Evolutionary conservation across 2,797 vertebrate genomes (phyloP), one percentile per base, ranked within the genome.

Genomic region (Chelon labrosus): DNA sequence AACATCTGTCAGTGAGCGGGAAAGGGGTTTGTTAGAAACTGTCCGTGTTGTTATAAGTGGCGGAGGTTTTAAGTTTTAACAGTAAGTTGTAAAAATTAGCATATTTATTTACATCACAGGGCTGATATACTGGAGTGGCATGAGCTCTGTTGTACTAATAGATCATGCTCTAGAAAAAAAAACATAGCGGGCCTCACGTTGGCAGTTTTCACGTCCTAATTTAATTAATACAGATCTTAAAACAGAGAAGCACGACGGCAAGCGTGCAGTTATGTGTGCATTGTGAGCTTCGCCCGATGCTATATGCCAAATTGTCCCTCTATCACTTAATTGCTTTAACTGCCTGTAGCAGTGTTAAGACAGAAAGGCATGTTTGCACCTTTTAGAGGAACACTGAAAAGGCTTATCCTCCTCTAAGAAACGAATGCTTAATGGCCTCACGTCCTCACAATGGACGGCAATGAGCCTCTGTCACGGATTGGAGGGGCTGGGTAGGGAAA

Each of bases 31-130:
- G 66, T 65, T 77, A 75, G 19, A 77, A 76, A 79, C 50, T 59
- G 70, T 64, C 47, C 47, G 13, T 47, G 71, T 63, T 65, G 37
- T 60, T 67, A 49, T 41, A 67, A 38, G 47, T 66, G 69, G 65
- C 55, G 39, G 73, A 62, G 25, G 52, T 22, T 74, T 10, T 10
- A 60, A 77, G 65, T 59, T 64, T 42, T 55, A 59, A 79, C 64
- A 55, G 58, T 39, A 59, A 55, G 51, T 75, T 71, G 64, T 53
- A 77, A 81, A 86, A 85, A 83, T 75, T 5, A 74, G 68, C 59
- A 58, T 84, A 90, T 89, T 85, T 84, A 90, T 89, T 85, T 88
- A 91, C 88, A 90, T 64, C 42, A 68, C 49, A 53, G 60, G 3
- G 11, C 44, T 75, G 79, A 82, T 53, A 61, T 37, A 63, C 38